Evolutionary conservation across 2,888 invertebrate genomes (phyloP), one percentile per base, ranked within the genome.

Genomic region (Corythucha ciliata): DNA sequence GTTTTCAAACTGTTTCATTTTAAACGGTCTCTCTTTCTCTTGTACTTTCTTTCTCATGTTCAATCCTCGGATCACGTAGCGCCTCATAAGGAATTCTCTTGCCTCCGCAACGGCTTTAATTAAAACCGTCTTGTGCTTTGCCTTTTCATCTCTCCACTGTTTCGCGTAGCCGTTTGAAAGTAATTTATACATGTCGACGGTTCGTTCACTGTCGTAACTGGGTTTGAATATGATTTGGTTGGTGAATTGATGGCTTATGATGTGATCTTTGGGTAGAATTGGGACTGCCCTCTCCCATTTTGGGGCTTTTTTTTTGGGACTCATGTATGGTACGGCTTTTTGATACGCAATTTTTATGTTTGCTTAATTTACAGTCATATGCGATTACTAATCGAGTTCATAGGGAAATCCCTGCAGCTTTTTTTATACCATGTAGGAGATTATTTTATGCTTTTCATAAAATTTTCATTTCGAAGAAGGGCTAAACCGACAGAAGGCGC

Each of bases 81-180:
- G 33, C 22, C 46, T 32, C 46, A 46, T 46, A 16, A 46, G 25
- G 16, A 34, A 46, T 10, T 21, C 44, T 26, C 29, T n/a, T 4
- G 20, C 34, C 34, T 20, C 34, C 14, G 33, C 36, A 24, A 34
- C 46, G 27, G 7, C 6, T 22, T 22, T 20, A 8, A 22, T 12
- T 21, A 14, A n/a, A 14, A 34, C 2, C 2, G 33, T 8, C 20
- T 22, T 21, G 14, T 21, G 21, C 18, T 46, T 34, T 12, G 22
- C 18, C 4, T 34, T 44, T 14, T 46, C 46, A 14, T 34, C 34
- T 5, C 25, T 2, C 34, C 34, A 46, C 25, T 34, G 24, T 26
- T 33, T 34, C 2, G 46, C 46, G 34, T 46, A 46, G 6, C 14
- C 20, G 20, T 46, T 33, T n/a, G 46, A 46, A 33, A 46, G 33